phyloP scores from a whole-genome alignment of 2,888 invertebrate genomes.

The Trachelus tabidus region DNA sequence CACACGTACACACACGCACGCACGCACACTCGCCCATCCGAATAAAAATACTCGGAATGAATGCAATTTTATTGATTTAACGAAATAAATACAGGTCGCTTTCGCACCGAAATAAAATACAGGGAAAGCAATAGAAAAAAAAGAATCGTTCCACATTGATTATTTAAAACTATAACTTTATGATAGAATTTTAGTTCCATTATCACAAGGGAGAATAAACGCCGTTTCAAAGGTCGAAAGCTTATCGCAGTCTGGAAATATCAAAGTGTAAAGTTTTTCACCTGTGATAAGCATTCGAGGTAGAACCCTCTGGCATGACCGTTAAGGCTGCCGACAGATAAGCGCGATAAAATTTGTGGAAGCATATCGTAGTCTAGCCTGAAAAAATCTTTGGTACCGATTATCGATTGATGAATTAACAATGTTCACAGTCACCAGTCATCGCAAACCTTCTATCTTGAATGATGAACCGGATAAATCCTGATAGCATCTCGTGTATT shows the following conservation, averaged over 20 bases:
- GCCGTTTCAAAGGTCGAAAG: background rate
- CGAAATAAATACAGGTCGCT: too few relatives aligned
- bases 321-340: background rate
- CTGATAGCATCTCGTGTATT: background rate
- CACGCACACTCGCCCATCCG: too few relatives aligned
- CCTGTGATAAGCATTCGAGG: background rate
- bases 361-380: background rate
- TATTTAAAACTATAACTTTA: background rate
- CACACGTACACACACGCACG: too few relatives aligned
- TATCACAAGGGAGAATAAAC: background rate
- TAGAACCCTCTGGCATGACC: background rate
- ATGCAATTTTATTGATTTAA: too few relatives aligned
- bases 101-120: too few relatives aligned
- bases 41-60: too few relatives aligned
- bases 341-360: background rate
- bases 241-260: background rate
- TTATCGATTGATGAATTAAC: background rate
- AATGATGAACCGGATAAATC: background rate
- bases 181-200: background rate
- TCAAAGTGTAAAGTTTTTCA: background rate
- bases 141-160: too few relatives aligned
- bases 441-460: background rate
- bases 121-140: too few relatives aligned
- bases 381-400: background rate
- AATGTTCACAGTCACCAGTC: background rate